These are phyloP conservation scores for Stichopus chloronotus DNA, from an alignment of 35 echinoderm and acorn worm genomes.

Conservation along the genomic window DNA sequence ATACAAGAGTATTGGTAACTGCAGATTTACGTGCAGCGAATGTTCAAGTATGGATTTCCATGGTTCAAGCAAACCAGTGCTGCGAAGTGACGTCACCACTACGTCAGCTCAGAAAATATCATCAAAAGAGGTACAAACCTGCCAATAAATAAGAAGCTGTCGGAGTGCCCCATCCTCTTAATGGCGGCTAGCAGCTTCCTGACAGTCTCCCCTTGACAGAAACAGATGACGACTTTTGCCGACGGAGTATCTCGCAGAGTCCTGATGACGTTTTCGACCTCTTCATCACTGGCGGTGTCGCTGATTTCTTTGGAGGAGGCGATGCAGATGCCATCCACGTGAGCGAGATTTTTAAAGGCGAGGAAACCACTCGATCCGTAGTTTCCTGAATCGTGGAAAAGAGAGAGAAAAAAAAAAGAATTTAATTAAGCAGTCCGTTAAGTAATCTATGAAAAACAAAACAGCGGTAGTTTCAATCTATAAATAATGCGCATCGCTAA, in stretches of 20 bases:
- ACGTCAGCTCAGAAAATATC: too few species aligned
- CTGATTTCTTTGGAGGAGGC: constrained; percentile 66
- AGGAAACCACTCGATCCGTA: constrained; percentile 92
- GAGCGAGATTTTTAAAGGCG: constrained; percentile 75
- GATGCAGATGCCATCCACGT: constrained; percentile 77
- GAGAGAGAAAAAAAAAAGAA: background rate
- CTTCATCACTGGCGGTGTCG: constrained; percentile 16
- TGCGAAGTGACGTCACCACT: too few species aligned
- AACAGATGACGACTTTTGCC: constrained; percentile 87
- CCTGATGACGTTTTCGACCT: constrained; percentile 73
- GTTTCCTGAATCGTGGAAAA: constrained; percentile 48
- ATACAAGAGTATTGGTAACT: too few species aligned
- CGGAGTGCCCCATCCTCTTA: constrained; percentile 42
- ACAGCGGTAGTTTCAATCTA: too few species aligned
- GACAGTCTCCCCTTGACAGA: constrained; percentile 87
- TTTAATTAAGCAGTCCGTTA: background rate
- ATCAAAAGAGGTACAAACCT: constrained; percentile 55
- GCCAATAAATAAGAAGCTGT: constrained; percentile 82
- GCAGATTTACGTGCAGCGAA: too few species aligned
- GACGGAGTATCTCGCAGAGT: constrained; percentile 62
- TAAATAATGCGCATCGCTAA: too few species aligned
- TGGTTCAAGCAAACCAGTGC: too few species aligned
- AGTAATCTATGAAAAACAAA: too few species aligned
- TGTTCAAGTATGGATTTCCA: too few species aligned
- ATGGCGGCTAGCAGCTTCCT: constrained; percentile 73